These are phyloP conservation scores for Drosophila mettleri DNA, from an alignment of 2,888 invertebrate genomes.

Conservation along the genomic window DNA sequence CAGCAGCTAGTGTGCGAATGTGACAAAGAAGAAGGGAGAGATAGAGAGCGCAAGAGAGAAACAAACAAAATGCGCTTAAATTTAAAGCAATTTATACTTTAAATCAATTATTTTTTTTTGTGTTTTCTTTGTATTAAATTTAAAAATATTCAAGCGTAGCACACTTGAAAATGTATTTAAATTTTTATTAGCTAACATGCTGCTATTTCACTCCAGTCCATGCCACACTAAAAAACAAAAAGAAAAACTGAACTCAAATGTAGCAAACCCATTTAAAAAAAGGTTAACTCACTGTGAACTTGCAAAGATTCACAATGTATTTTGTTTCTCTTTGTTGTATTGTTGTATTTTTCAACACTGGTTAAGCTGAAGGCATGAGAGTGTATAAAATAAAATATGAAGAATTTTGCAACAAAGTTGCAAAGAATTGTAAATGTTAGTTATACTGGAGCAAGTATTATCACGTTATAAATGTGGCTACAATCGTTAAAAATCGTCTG, in stretches of 20 bases:
- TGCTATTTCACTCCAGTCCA: conserved; percentile 35
- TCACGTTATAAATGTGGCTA: conserved; percentile 62
- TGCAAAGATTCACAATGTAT: conserved; percentile 19
- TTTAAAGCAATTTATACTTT: background rate
- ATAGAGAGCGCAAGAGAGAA: no score
- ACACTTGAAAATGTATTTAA: background rate
- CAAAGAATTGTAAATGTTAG: conserved; percentile 57
- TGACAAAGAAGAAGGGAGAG: conserved; percentile 3
- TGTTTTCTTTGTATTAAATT: background rate
- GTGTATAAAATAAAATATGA: background rate
- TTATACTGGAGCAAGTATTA: conserved; percentile 57
- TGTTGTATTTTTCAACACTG: conserved; percentile 9
- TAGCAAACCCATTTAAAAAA: conserved; percentile 26
- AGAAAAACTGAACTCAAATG: conserved; percentile 24
- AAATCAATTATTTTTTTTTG: background rate
- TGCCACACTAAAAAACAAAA: conserved; percentile 9
- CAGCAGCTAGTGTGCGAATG: conserved; percentile 12
- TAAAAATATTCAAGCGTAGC: background rate
- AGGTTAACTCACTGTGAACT: conserved; percentile 22
- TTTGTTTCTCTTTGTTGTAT: conserved; percentile 19
- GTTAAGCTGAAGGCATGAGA: conserved; percentile 9
- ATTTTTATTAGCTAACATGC: background rate
- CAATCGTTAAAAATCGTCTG: conserved; percentile 47
- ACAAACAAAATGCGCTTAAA: conserved; percentile 8
- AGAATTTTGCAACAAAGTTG: conserved; percentile 47